phyloP scores from a whole-genome alignment of 2,888 invertebrate species.

The Lasioglossum pauxillum region DNA sequence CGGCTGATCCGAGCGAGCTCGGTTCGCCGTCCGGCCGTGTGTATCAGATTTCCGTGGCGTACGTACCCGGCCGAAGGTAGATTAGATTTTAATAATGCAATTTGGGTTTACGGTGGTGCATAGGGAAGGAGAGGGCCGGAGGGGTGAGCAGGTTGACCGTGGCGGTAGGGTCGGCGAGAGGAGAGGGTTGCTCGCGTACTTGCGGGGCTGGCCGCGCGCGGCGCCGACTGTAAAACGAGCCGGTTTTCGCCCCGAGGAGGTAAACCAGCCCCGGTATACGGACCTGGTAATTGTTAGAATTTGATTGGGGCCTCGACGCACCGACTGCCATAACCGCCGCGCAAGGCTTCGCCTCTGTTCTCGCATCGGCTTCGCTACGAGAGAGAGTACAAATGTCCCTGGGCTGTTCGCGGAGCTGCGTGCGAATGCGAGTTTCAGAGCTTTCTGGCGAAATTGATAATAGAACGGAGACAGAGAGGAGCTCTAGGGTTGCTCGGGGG shows the following conservation, averaged over 20 bases:
- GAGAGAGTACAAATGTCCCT: constrained; percentile 58
- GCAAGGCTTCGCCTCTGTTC: not conserved
- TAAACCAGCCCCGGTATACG: constrained; percentile 57
- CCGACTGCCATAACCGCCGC: constrained; percentile 33
- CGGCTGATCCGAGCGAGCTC: not conserved
- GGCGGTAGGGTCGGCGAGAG: not conserved
- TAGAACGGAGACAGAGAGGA: constrained; percentile 21
- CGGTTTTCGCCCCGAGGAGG: constrained; percentile 70
- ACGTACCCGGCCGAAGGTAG: constrained; percentile 75
- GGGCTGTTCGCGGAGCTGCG: constrained; percentile 58
- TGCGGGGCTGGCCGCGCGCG: not conserved
- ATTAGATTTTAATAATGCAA: constrained; percentile 83
- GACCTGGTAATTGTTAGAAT: constrained; percentile 78
- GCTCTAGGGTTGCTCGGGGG: too few species aligned
- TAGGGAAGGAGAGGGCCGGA: constrained; percentile 20
- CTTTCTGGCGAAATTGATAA: constrained; percentile 64
- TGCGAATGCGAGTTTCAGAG: constrained; percentile 60
- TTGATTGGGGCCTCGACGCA: constrained; percentile 74
- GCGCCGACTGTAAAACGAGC: constrained; percentile 67
- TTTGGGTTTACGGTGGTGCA: constrained; percentile 72
- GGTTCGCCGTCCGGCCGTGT: not conserved
- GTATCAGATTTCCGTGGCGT: constrained; percentile 73
- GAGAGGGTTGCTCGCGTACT: not conserved
- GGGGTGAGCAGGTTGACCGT: constrained; percentile 18
- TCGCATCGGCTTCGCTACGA: constrained; percentile 23